Conservation (phyloP, 2,113 vertebrate genomes). For the Holacanthus passer region DNA sequence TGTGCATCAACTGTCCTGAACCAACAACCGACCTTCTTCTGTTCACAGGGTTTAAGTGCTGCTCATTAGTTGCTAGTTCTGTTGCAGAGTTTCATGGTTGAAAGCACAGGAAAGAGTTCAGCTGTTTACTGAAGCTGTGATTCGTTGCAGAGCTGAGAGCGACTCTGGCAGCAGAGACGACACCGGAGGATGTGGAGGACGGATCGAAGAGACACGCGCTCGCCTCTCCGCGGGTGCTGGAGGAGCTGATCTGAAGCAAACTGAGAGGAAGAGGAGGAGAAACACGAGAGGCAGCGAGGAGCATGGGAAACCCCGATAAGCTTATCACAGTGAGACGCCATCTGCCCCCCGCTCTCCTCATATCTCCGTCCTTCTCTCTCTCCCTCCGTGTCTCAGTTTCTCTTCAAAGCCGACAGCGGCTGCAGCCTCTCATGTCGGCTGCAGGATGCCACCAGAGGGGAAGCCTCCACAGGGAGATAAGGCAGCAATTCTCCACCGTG, state of each 20-base stretch:
- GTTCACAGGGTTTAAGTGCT: background rate
- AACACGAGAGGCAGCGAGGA: slow-evolving; percentile 14
- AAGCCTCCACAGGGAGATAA: slow-evolving; percentile 44
- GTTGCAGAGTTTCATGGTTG: background rate
- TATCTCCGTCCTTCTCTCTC: background rate
- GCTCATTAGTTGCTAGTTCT: background rate
- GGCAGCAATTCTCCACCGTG: slow-evolving; percentile 24
- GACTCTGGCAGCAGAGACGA: slow-evolving; percentile 1
- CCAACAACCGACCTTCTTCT: background rate
- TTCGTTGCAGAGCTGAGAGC: slow-evolving; percentile 18
- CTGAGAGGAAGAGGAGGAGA: slow-evolving; percentile 1
- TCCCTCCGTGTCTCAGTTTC: background rate
- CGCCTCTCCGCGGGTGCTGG: background rate
- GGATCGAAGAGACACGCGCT: background rate
- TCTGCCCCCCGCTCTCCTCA: slow-evolving; percentile 4
- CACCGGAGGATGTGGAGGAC: slow-evolving; percentile 22
- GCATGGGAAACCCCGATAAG: slow-evolving; percentile 61
- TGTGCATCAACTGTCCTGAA: too few relatives aligned
- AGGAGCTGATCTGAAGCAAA: slow-evolving; percentile 25
- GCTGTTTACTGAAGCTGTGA: slow-evolving; percentile 22
- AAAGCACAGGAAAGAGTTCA: too few relatives aligned
- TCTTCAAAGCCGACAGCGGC: slow-evolving; percentile 25
- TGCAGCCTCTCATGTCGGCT: slow-evolving; percentile 22
- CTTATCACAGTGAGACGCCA: slow-evolving; percentile 42
- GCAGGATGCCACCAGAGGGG: slow-evolving; percentile 50